phyloP scores from a whole-genome alignment of 2,797 vertebrate species.

The Myripristis jacobus region DNA sequence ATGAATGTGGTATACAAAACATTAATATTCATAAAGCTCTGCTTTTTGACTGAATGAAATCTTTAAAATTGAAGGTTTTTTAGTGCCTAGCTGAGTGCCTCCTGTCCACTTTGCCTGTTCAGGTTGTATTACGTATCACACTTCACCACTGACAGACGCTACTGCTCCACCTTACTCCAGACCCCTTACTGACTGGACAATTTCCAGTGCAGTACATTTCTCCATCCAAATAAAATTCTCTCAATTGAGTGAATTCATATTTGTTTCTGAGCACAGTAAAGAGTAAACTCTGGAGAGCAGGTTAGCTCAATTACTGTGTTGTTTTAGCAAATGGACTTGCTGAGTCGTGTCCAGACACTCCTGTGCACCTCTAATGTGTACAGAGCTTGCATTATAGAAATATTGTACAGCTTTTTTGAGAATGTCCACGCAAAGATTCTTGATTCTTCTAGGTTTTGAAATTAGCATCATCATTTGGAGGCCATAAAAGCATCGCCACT shows the following conservation, averaged over 20 bases:
- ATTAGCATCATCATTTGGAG: slow-evolving; percentile 48
- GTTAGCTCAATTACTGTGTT: slow-evolving; percentile 65
- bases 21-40: slow-evolving; percentile 59
- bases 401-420: slow-evolving; percentile 41
- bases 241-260: slow-evolving; percentile 60
- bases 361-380: slow-evolving; percentile 26
- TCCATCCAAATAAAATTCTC: slow-evolving; percentile 55
- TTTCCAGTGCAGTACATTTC: slow-evolving; percentile 39
- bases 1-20: slow-evolving; percentile 44
- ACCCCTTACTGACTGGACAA: slow-evolving; percentile 49
- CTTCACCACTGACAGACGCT: slow-evolving; percentile 34
- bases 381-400: slow-evolving; percentile 57
- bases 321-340: slow-evolving; percentile 73
- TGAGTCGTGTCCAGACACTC: slow-evolving; percentile 67
- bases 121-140: slow-evolving; percentile 23
- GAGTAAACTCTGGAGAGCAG: slow-evolving; percentile 61
- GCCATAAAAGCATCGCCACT: slow-evolving; percentile 36
- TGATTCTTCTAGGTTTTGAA: slow-evolving; percentile 39
- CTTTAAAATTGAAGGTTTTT: slow-evolving; percentile 25
- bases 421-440: slow-evolving; percentile 45
- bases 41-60: slow-evolving; percentile 34
- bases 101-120: slow-evolving; percentile 30
- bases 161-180: slow-evolving; percentile 29
- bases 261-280: slow-evolving; percentile 58
- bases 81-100: slow-evolving; percentile 17